Evolutionary conservation across 1,140 invertebrate genomes (phyloP), one percentile per base, ranked within the genome.

Genomic region (Augochlora pura): DNA sequence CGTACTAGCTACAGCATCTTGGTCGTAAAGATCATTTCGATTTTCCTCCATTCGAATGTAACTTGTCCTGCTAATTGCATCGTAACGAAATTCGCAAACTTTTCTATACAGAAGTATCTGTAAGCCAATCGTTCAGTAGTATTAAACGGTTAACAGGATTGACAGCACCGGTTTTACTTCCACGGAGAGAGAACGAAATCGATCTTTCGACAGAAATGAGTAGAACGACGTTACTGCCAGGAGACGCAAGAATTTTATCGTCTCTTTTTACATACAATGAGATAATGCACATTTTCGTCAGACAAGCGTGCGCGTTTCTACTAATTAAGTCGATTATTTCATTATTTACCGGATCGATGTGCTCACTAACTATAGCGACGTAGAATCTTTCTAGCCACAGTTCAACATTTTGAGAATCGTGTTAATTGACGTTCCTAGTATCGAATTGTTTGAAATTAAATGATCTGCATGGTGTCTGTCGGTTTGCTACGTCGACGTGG

Each of bases 251-350:
- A 42, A 27, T 54, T 52, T 42, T 59, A n/a, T 38, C 14, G 25
- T 68, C 57, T 67, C 73, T 57, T 75, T 75, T 75, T 75, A 75
- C 73, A 75, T 9, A 21, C 4, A 38, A 52, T 16, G 42, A 38
- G 12, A 21, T 16, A 57, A 42, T 68, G 60, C 23, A 42, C 21
- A 21, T 7, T 42, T n/a, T 69, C 25, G 25, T 25, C 21, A 2
- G 18, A 60, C 57, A 23, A 60, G 27, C 18, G 38, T 39, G 59
- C n/a, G 14, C 23, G 16, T 46, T 57, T 32, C 54, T 32, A 65
- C 39, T 0, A 54, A 25, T 0, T 54, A 32, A 12, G 18, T 16
- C 23, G 32, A 60, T 46, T 21, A 52, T 14, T 4, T 8, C 39
- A 46, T 12, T 0, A n/a, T 67, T 67, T 39, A 42, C 16, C 54